Conservation (phyloP, 92 coral and sea anemone species). For the Desmophyllum pertusum region DNA sequence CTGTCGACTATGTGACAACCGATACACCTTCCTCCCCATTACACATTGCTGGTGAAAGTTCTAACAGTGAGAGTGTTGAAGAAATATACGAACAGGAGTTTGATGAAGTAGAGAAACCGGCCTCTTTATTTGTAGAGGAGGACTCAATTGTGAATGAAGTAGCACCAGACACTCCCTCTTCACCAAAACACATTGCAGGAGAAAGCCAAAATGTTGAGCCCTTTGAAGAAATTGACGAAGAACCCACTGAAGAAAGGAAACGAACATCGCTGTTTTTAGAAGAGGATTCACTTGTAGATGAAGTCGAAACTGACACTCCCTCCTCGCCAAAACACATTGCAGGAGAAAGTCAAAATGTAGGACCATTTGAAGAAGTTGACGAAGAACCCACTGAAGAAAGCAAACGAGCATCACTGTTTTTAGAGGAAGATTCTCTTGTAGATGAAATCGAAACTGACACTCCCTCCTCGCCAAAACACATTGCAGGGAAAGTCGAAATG, state of each 20-base stretch:
- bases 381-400: not conserved
- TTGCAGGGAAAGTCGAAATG: not conserved
- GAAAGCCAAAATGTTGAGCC: not conserved
- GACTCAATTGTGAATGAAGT: not conserved
- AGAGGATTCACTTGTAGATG: not conserved
- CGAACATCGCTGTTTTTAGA: not conserved
- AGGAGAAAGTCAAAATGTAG: not conserved
- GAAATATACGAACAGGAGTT: slow-evolving; percentile 21
- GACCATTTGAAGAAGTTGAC: not conserved
- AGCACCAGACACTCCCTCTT: not conserved
- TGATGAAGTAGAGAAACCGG: slow-evolving; percentile 30
- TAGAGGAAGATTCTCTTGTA: not conserved
- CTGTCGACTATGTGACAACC: slow-evolving; percentile 22
- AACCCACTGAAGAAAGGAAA: not conserved
- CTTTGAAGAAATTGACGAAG: not conserved
- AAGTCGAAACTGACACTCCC: not conserved
- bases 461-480: not conserved
- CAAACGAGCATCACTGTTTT: not conserved
- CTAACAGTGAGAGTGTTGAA: slow-evolving; percentile 18
- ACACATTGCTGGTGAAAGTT: slow-evolving; percentile 46
- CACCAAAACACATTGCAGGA: not conserved
- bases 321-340: slow-evolving; percentile 6
- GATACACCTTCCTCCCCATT: slow-evolving; percentile 37
- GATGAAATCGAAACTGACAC: not conserved
- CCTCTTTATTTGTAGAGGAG: not conserved